A percentile compares a stretch with the other conserved stretches of the same genome.
phyloP scores from a whole-genome alignment of 2,888 invertebrate genomes.

The Meloe dianella region DNA sequence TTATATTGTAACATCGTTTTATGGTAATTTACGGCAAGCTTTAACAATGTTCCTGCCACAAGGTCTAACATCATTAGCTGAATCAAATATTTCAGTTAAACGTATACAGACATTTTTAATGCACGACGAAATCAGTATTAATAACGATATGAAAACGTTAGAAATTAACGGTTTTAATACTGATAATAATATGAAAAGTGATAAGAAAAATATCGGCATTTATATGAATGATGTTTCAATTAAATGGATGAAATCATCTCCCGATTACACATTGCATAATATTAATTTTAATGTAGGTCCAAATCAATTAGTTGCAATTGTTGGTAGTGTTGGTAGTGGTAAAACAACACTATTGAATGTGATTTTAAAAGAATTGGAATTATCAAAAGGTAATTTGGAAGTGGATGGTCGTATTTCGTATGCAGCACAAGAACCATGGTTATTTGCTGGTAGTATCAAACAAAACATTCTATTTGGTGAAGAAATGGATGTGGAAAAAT shows the following conservation, averaged over 20 bases:
- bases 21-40: conserved; percentile 70
- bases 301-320: conserved; percentile 63
- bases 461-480: conserved; percentile 92
- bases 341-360: conserved; percentile 64
- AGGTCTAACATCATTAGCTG: conserved; percentile 73
- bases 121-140: conserved; percentile 49
- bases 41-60: conserved; percentile 70
- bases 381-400: conserved; percentile 67
- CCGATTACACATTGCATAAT: conserved; percentile 62
- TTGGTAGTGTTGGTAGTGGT: conserved; percentile 70
- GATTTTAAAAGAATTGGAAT: conserved; percentile 73
- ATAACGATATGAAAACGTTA: conserved; percentile 57
- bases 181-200: conserved; percentile 63
- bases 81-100: conserved; percentile 74
- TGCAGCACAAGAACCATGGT: conserved; percentile 86
- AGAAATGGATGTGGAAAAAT: conserved; percentile 70
- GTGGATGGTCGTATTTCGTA: conserved; percentile 75
- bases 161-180: conserved; percentile 46
- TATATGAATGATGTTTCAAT: conserved; percentile 65
- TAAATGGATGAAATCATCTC: conserved; percentile 64
- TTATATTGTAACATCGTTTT: conserved; percentile 77
- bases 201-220: conserved; percentile 71
- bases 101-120: conserved; percentile 68
- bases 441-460: conserved; percentile 78
- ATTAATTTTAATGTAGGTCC: conserved; percentile 69